Base-by-base conservation (phyloP, 2,888 invertebrate species). In the Lottia gigantea region DNA sequence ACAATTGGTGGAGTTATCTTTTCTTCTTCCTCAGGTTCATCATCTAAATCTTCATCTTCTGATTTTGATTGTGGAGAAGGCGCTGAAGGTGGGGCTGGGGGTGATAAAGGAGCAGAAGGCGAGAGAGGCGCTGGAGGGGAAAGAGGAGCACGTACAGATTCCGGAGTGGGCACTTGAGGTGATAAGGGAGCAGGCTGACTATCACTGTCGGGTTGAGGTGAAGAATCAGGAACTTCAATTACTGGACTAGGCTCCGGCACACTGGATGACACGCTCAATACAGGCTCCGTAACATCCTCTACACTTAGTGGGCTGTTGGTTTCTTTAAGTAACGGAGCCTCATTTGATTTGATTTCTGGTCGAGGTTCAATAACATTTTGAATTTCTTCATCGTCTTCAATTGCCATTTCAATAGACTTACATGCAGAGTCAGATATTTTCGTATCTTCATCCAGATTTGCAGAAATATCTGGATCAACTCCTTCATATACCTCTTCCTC, bases 161-260 rank as follows among this genome's bases (percentile, higher is more conserved):
- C 63, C 61, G 81, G 83, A n/a, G 81, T 82, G n/a, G 80, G 80
- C 55, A 82, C 78, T 67, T 81, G 82, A 65, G 80, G 82, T 26
- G 82, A 81, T 26, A 81, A 74, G 64, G 81, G 80, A 76, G 80
- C 80, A 74, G 78, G 71, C 45, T 25, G 64, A 31, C 63, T 78
- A 71, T 81, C 80, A 76, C 80, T 80, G 65, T 80, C 77, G 19
- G 79, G 77, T 71, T 80, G 79, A 61, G 79, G 79, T 11, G 80
- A 71, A 72, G 76, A 76, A 64, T 80, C 80, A 65, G 76, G 78
- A 64, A 78, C 76, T 63, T 79, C 79, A 47, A 76, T 77, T 65
- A 74, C 72, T 55, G 80, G 80, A 77, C 81, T 81, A 70, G 80
- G 78, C 46, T 78, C 79, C 70, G 73, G 77, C 14, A 76, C 62